Conservation (phyloP, 2,113 vertebrate genomes). For the Leptocoma aspasia region DNA sequence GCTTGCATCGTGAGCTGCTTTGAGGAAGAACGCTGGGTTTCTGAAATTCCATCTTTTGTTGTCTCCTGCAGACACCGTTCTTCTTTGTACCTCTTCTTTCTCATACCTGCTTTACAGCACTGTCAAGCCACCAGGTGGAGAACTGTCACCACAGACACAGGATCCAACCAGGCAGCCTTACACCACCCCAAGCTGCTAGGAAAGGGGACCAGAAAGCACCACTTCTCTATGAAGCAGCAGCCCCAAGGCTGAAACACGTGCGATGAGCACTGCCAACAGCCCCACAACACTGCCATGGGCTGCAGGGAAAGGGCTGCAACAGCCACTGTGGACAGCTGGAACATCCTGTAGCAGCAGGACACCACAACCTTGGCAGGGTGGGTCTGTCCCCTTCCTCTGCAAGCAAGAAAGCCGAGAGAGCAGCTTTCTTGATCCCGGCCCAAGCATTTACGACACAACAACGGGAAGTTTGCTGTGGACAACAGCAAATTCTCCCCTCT, state of each 20-base stretch:
- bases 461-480: not conserved
- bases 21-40: not conserved
- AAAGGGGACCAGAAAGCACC: not conserved
- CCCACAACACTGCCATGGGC: no score
- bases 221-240: rapidly evolving
- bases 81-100: not conserved
- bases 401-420: rapidly evolving
- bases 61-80: rapidly evolving
- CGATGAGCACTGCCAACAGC: not conserved
- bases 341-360: not conserved
- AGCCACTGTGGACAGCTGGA: not conserved
- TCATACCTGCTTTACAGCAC: not conserved
- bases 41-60: not conserved
- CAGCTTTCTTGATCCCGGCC: not conserved
- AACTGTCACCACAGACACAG: rapidly evolving
- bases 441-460: rapidly evolving
- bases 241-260: rapidly evolving
- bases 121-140: no score
- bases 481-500: not conserved
- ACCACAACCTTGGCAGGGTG: not conserved
- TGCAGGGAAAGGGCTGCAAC: not conserved
- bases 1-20: rapidly evolving
- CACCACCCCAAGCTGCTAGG: rapidly evolving
- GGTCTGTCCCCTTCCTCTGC: not conserved
- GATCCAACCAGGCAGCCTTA: not conserved